These are phyloP conservation scores for Meghimatium bilineatum DNA, from an alignment of 2,888 invertebrate genomes.

Conservation along the genomic window DNA sequence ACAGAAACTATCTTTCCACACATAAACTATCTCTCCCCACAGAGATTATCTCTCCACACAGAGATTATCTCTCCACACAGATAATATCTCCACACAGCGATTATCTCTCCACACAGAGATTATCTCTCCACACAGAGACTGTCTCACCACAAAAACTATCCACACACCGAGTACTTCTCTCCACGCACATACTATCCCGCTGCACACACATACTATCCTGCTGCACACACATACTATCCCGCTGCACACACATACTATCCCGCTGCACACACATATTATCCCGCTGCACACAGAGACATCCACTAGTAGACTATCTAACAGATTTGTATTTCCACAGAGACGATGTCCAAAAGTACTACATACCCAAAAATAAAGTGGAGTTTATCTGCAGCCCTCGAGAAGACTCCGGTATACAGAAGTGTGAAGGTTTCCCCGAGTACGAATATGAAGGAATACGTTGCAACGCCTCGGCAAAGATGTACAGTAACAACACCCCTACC, in stretches of 20 bases:
- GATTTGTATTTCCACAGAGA: conserved; percentile 55
- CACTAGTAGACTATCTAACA: no score
- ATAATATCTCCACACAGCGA: conserved; percentile 65
- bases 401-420: conserved; percentile 93
- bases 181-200: no score
- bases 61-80: conserved; percentile 51
- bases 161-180: no score
- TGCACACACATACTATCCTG: no score
- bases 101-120: neutral
- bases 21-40: neutral
- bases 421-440: conserved; percentile 78
- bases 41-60: no score
- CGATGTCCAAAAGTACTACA: conserved; percentile 65
- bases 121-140: neutral
- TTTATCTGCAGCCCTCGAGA: conserved; percentile 96
- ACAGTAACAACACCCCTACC: conserved; percentile 79
- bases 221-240: no score
- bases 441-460: conserved; percentile 84
- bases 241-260: no score
- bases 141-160: no score
- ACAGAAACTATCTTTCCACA: neutral
- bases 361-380: conserved; percentile 80
- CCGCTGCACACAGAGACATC: no score
- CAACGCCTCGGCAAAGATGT: conserved; percentile 83
- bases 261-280: no score